Base-by-base conservation (phyloP, 2,113 vertebrate species). In the Caranx melampygus region DNA sequence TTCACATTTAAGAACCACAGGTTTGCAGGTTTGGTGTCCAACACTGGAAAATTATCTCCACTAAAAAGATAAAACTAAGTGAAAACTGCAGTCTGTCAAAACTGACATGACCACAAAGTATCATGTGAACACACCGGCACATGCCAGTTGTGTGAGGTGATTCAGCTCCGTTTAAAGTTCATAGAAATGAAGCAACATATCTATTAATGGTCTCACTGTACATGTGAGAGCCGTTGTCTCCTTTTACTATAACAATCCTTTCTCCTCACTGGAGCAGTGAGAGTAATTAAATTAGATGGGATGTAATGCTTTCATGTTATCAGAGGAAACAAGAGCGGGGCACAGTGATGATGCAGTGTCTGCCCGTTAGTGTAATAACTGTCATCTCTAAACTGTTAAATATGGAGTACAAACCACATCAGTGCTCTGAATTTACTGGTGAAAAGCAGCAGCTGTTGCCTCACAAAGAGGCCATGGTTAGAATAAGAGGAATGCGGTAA, bases 171-270 rank as follows among this genome's bases (percentile, higher is more conserved):
- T 57, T 62, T 55, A 15, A 58, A 67, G 54, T 52, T 52, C 2
- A 76, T 21, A 20, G 81, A 44, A 65, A 84, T 84, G 3, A 79
- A 20, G 58, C 69, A 83, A 59, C 33, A 52, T 35, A 18, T 68
- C 65, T 78, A n/a, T 83, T 79, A 55, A 64, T 61, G 47, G 11
- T 54, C 14, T 26, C 26, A 0, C 49, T 61, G 37, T 63, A 37
- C 42, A 59, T 34, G 44, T 14, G 58, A 49, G 21, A 33, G 74
- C 2, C 40, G 14, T 65, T 75, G 58, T 62, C 26, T 16, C 40
- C 0, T 5, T 44, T 33, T 60, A 34, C 83, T 61, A 67, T 61
- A 64, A 26, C 26, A 26, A 26, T 72, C 37, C 55, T 18, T 10
- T 65, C 42, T 70, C 37, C 66, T 37, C 0, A 16, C 72, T 59